Evolutionary conservation across 2,888 invertebrate genomes (phyloP).

Genomic region (Corbicula japonica): DNA sequence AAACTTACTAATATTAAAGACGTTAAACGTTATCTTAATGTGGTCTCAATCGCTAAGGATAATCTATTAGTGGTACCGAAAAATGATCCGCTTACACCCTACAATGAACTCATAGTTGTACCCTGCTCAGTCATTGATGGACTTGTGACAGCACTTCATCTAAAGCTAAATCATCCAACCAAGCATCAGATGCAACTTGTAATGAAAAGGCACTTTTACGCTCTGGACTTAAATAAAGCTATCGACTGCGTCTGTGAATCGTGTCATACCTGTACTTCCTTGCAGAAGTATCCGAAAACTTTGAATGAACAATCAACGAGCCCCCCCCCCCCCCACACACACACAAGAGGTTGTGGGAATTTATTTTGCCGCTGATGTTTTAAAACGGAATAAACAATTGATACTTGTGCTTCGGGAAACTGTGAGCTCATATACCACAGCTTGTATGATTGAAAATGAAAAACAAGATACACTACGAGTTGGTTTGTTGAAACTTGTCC

Average conservation of each 20-base stretch:
- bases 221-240: slow-evolving; percentile 54
- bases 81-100: slow-evolving; percentile 33
- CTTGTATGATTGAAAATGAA: slow-evolving; percentile 51
- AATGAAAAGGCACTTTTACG: slow-evolving; percentile 56
- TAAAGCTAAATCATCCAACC: slow-evolving; percentile 63
- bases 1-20: slow-evolving; percentile 64
- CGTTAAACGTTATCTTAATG: slow-evolving; percentile 56
- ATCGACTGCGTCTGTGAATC: slow-evolving; percentile 30
- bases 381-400: slow-evolving; percentile 61
- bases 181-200: slow-evolving; percentile 55
- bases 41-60: slow-evolving; percentile 57
- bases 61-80: slow-evolving; percentile 21
- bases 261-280: slow-evolving; percentile 39
- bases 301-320: slow-evolving; percentile 13
- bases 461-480: slow-evolving; percentile 35
- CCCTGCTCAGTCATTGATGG: slow-evolving; percentile 64
- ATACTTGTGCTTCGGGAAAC: slow-evolving; percentile 58
- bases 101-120: slow-evolving; percentile 61
- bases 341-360: slow-evolving; percentile 52
- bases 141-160: slow-evolving; percentile 62
- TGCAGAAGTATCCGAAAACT: slow-evolving; percentile 19
- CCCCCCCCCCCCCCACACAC: too few species aligned
- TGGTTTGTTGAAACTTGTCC: slow-evolving; percentile 9
- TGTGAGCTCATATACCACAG: slow-evolving; percentile 39
- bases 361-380: slow-evolving; percentile 70